Evolutionary conservation across 1,140 invertebrate genomes (phyloP).

Genomic region (Episyrphus balteatus): DNA sequence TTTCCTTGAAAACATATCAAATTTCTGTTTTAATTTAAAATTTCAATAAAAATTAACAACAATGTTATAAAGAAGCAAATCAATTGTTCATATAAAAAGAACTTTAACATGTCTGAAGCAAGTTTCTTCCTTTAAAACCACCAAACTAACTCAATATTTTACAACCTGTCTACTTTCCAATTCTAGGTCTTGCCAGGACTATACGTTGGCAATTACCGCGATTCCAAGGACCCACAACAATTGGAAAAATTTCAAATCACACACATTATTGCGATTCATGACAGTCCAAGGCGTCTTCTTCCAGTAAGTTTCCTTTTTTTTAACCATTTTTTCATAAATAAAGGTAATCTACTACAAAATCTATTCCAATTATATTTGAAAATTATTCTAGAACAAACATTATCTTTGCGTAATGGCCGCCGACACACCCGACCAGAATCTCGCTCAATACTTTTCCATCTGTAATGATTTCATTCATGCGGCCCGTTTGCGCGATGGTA

Average conservation of each 20-base stretch:
- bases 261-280: slow-evolving; percentile 91
- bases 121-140: neutral
- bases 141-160: neutral
- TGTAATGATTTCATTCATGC: slow-evolving; percentile 95
- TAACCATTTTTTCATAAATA: neutral
- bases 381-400: slow-evolving; percentile 73
- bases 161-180: neutral
- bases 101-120: neutral
- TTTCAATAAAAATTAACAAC: neutral
- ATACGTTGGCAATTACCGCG: slow-evolving; percentile 79
- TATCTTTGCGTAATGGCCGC: slow-evolving; percentile 90
- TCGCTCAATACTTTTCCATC: slow-evolving; percentile 82
- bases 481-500: slow-evolving; percentile 75
- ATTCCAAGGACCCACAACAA: slow-evolving; percentile 84
- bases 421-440: slow-evolving; percentile 85
- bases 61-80: neutral
- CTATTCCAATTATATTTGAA: neutral
- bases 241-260: slow-evolving; percentile 82
- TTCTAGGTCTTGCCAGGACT: slow-evolving; percentile 72
- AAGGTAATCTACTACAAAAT: neutral
- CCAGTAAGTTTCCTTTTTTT: slow-evolving; percentile 46
- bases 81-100: neutral
- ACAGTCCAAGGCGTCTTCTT: slow-evolving; percentile 75
- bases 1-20: no score
- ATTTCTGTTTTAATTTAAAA: no score